Evolutionary conservation across 2,113 vertebrate genomes (phyloP).

Genomic region (Bos indicus): DNA sequence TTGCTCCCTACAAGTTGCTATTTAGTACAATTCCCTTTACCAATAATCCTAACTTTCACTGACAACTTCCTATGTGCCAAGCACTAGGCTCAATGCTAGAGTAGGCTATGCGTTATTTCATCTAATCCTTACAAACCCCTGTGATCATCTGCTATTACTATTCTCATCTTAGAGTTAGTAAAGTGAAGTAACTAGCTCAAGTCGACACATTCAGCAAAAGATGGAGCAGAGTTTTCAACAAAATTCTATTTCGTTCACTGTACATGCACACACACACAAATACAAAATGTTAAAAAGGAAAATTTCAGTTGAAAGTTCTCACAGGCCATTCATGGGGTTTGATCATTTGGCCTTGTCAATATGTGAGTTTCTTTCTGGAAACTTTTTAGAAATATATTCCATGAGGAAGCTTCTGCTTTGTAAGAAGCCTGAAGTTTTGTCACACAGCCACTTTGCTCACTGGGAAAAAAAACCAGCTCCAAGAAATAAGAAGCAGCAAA

Average conservation of each 20-base stretch:
- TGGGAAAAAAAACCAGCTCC: neutral
- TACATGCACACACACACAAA: neutral
- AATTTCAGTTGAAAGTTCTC: neutral
- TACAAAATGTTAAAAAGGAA: neutral
- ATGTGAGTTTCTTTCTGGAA: neutral
- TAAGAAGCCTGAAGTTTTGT: neutral
- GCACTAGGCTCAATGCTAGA: fast-evolving
- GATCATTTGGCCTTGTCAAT: neutral
- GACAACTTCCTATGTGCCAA: neutral
- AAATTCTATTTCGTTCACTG: neutral
- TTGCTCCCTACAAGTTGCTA: neutral
- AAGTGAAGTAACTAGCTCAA: neutral
- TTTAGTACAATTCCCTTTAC: neutral
- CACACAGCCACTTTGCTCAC: neutral
- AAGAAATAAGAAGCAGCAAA: neutral
- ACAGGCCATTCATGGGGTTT: neutral
- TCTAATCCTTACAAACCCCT: neutral
- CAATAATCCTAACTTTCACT: neutral
- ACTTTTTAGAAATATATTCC: neutral
- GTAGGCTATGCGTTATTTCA: neutral
- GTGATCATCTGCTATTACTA: neutral
- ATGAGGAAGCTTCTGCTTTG: neutral
- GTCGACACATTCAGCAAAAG: neutral
- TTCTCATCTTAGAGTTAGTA: neutral
- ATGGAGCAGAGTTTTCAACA: neutral